Evolutionary conservation across 2,113 vertebrate genomes (phyloP).

Genomic region (Otocyon megalotis): DNA sequence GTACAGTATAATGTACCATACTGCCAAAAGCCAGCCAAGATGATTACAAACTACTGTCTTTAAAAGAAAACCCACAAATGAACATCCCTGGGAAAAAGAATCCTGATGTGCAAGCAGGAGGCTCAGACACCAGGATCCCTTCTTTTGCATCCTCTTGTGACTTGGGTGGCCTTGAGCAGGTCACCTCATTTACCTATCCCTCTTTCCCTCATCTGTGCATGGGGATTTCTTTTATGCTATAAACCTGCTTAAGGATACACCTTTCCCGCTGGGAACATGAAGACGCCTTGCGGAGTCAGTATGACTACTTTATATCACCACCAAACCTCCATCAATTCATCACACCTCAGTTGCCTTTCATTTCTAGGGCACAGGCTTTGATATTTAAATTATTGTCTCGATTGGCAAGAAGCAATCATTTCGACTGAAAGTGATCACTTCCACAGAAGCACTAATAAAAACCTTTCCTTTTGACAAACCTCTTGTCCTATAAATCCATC

Average conservation of each 20-base stretch:
- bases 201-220: background rate
- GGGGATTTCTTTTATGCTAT: background rate
- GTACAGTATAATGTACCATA: background rate
- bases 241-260: background rate
- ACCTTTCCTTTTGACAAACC: slow-evolving; percentile 75
- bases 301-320: slow-evolving; percentile 5
- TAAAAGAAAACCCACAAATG: background rate
- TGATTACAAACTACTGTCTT: background rate
- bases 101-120: background rate
- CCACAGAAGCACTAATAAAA: slow-evolving; percentile 77
- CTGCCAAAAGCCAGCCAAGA: background rate
- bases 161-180: background rate
- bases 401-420: slow-evolving; percentile 78
- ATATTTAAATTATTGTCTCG: slow-evolving; percentile 85
- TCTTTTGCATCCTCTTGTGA: background rate
- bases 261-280: background rate
- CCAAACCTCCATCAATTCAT: slow-evolving; percentile 73
- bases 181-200: background rate
- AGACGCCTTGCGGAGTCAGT: slow-evolving; percentile 1
- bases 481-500: slow-evolving; percentile 69
- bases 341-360: slow-evolving; percentile 76
- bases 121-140: too few relatives aligned
- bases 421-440: slow-evolving; percentile 67
- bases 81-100: background rate
- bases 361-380: slow-evolving; percentile 81